Conservation (phyloP, 2,113 vertebrate genomes). For the Serilophus lunatus region DNA sequence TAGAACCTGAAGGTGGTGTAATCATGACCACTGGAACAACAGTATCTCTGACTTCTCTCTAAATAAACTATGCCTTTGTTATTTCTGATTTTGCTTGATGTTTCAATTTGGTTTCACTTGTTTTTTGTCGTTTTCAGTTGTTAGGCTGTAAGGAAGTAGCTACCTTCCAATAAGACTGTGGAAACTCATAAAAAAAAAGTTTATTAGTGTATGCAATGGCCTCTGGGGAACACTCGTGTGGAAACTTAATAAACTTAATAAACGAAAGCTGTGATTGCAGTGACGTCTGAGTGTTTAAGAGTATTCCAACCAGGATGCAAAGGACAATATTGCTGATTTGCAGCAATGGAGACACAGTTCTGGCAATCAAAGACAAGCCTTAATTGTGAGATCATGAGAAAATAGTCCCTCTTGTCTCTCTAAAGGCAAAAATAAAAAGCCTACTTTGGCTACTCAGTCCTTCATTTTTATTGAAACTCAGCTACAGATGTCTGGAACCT, state of each 20-base stretch:
- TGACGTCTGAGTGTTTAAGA: neutral
- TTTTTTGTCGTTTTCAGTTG: neutral
- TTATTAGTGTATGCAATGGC: neutral
- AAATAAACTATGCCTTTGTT: neutral
- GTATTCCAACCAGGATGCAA: neutral
- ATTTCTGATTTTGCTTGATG: neutral
- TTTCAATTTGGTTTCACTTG: neutral
- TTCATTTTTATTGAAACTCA: neutral
- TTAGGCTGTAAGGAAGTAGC: neutral
- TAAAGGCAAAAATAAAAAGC: neutral
- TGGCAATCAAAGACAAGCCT: neutral
- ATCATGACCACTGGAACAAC: neutral
- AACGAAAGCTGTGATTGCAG: neutral
- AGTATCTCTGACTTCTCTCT: neutral
- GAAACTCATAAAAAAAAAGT: neutral
- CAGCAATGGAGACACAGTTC: neutral
- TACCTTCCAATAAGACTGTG: neutral
- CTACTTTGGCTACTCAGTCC: neutral
- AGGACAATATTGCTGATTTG: rapidly evolving
- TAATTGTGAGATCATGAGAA: neutral
- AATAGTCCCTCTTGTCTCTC: neutral
- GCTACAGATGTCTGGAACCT: neutral
- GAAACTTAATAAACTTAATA: neutral
- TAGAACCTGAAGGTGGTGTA: neutral
- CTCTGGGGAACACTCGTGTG: neutral